Conservation (phyloP, 1,140 invertebrate species). For the Pogonus chalceus region DNA sequence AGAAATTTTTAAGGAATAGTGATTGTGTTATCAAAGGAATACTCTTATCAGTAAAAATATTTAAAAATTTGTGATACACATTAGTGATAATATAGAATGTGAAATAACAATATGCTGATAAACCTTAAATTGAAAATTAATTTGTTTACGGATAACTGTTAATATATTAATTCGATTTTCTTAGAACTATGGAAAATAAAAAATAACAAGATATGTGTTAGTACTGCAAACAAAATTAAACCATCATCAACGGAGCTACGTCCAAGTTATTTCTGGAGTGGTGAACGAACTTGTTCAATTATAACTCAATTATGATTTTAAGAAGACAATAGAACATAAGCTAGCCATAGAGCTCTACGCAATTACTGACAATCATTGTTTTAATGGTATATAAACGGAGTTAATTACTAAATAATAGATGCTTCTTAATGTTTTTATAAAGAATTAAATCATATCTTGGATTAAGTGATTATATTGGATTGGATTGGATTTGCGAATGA, state of each 20-base stretch:
- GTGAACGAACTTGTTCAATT: conserved; percentile 5
- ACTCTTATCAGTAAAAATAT: no score
- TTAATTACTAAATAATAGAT: conserved; percentile 2
- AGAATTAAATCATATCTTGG: no score
- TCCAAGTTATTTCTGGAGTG: not conserved
- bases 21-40: no score
- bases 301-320: conserved; percentile 7
- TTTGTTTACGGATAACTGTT: no score
- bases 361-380: conserved; percentile 6
- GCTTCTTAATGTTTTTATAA: not conserved
- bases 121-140: no score
- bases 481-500: not conserved
- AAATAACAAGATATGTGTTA: not conserved
- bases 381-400: not conserved
- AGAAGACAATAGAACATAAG: not conserved
- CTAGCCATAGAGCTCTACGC: not conserved
- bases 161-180: no score
- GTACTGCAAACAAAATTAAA: not conserved
- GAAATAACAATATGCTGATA: no score
- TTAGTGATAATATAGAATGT: no score
- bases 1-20: no score
- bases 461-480: no score
- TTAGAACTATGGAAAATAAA: no score
- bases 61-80: no score
- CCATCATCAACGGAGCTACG: not conserved